Evolutionary conservation across 2,888 invertebrate species (phyloP), one percentile per base, ranked within the genome.

Genomic region (Steinernema carpocapsae): DNA sequence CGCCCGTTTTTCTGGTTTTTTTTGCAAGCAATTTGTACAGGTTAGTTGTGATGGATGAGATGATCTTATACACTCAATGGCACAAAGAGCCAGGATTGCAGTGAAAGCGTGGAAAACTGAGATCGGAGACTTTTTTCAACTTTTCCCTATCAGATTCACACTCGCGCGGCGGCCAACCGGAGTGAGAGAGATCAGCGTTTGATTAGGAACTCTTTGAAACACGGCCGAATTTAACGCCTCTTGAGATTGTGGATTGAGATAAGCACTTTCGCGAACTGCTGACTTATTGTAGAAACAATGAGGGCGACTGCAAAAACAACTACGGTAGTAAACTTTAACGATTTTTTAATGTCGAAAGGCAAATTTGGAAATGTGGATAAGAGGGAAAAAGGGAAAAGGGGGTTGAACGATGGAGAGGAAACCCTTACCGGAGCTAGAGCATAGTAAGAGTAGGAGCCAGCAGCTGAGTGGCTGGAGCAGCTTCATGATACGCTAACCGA

Each of bases 171-270:
- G 37, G 10, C 17, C 10, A 56, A 56, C 56, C 26, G 22, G 22
- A 56, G 56, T 56, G 56, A 56, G 22, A 56, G 22, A 64, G 64
- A 64, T 64, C 64, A 32, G 14, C 37, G 37, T 64, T 1, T 32
- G 64, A 64, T 64, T 64, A 64, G 64, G 32, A 32, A 64, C 14
- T 10, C 64, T 64, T 52, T 64, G 64, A 64, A 32, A 64, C 64
- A 32, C 64, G 64, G 64, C 26, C 64, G 64, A 64, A 32, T 64
- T 32, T 29, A 26, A 64, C 64, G 64, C 64, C 64, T 64, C 17
- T 32, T 2, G 32, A 64, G 64, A 64, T 64, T 14, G 29, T 17
- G 29, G 64, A 32, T 12, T 29, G 17, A 12, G 64, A 64, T 64
- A 64, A 64, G 19, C 4, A 64, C 17, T 26, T 32, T 29, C 37